phyloP scores from a whole-genome alignment of 2,113 vertebrate species.

The Siphamia tubifer region DNA sequence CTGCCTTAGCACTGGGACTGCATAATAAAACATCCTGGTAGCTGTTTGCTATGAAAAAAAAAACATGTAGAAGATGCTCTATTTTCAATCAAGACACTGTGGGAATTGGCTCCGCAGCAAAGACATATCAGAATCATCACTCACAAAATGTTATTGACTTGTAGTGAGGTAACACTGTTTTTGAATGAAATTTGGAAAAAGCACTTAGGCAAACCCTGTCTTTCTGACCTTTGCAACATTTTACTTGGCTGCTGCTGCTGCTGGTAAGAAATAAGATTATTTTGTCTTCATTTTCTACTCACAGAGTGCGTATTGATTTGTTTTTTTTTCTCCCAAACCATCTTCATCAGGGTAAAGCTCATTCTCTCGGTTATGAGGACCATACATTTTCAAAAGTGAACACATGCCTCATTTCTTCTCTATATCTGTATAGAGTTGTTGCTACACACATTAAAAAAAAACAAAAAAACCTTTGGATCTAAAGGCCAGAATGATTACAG shows the following conservation, averaged over 20 bases:
- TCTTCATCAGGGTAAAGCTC: constrained; percentile 46
- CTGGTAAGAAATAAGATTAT: constrained; percentile 32
- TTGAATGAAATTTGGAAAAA: constrained; percentile 15
- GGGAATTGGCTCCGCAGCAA: background rate
- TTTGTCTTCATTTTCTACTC: constrained; percentile 45
- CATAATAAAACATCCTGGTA: constrained; percentile 27
- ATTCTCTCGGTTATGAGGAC: background rate
- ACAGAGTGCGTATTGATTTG: constrained; percentile 62
- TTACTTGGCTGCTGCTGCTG: constrained; percentile 19
- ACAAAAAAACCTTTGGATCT: constrained; percentile 22
- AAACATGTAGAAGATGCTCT: constrained; percentile 15
- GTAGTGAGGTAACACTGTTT: background rate
- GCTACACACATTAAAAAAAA: constrained; percentile 4
- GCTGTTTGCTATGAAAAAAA: constrained; percentile 53
- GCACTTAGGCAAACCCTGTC: constrained; percentile 25
- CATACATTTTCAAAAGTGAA: constrained; percentile 20
- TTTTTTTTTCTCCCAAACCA: constrained; percentile 31
- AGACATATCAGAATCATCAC: constrained; percentile 33
- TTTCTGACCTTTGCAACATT: constrained; percentile 52
- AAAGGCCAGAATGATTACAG: constrained; percentile 5
- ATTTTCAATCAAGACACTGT: constrained; percentile 26
- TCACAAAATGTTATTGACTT: constrained; percentile 29
- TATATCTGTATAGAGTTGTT: background rate
- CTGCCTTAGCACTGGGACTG: background rate
- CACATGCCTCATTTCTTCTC: constrained; percentile 10